A percentile compares a stretch with the other conserved stretches of the same genome.
phyloP scores from a whole-genome alignment of 2,797 vertebrate genomes.

The Tangara arthus region DNA sequence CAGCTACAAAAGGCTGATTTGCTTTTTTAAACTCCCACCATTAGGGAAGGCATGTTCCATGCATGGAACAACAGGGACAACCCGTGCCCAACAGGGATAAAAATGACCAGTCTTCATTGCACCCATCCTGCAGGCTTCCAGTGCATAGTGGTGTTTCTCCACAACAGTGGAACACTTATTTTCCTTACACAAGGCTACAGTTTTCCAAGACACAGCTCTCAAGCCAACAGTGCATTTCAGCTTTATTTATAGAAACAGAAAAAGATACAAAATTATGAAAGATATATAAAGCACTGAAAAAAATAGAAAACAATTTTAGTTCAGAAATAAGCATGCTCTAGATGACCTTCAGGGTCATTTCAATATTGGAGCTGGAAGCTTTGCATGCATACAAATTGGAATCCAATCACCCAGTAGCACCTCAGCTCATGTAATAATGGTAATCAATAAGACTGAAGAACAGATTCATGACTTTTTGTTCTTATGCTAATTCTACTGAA shows the following conservation, averaged over 20 bases:
- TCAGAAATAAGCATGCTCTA: neutral
- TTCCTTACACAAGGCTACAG: neutral
- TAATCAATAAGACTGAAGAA: neutral
- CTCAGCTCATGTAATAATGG: neutral
- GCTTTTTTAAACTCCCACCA: neutral
- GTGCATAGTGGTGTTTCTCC: accelerated
- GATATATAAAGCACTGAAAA: neutral
- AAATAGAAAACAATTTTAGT: neutral
- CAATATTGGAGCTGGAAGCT: neutral
- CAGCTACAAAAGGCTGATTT: neutral
- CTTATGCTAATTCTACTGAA: neutral
- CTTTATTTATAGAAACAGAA: slow-evolving; percentile 47
- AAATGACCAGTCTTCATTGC: neutral
- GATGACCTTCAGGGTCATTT: neutral
- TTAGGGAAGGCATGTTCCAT: neutral
- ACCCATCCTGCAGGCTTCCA: neutral
- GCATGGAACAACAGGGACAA: too few relatives aligned
- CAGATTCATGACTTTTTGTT: neutral
- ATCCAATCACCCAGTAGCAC: neutral
- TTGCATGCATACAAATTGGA: neutral
- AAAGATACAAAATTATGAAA: neutral
- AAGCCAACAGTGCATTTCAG: neutral
- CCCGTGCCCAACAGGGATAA: neutral
- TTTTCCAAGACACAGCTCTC: neutral
- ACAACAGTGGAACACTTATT: neutral